These are phyloP conservation scores for Enteromius radiatus DNA, from an alignment of 2,797 vertebrate species.

Conservation along the genomic window DNA sequence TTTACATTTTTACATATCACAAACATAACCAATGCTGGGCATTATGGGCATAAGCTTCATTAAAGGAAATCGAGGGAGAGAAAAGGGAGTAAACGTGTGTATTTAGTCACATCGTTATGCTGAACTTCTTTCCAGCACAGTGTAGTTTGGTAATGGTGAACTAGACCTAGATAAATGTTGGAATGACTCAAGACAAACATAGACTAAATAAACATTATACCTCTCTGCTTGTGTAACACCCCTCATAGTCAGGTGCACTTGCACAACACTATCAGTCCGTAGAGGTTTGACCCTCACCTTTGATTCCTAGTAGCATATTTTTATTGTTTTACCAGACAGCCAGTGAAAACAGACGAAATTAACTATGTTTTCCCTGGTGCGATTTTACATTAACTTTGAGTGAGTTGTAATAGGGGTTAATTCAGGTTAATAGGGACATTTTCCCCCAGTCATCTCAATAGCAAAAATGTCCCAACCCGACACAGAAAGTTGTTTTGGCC, in stretches of 20 bases:
- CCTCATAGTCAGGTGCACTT: constrained; percentile 45
- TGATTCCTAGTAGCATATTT: constrained; percentile 39
- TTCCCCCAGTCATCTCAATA: background rate
- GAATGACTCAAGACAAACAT: constrained; percentile 34
- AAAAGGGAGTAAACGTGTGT: background rate
- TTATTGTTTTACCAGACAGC: background rate
- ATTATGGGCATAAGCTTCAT: background rate
- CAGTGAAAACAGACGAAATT: background rate
- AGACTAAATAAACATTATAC: constrained; percentile 30
- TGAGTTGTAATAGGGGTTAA: background rate
- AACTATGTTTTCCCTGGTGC: background rate
- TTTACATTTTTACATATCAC: background rate
- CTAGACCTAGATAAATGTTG: constrained; percentile 49
- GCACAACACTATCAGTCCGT: constrained; percentile 52
- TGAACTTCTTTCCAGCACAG: constrained; percentile 3
- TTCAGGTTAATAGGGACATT: background rate
- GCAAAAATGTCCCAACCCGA: background rate
- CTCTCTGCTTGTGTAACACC: constrained; percentile 23
- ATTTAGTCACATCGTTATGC: background rate
- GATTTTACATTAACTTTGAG: background rate
- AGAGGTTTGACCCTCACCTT: constrained; percentile 56
- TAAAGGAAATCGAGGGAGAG: background rate
- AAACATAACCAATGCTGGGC: background rate
- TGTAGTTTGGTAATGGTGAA: constrained; percentile 35
- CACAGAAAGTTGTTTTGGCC: background rate